A percentile compares a stretch with the other conserved stretches of the same genome.
These are phyloP conservation scores for Coilia nasus DNA, from an alignment of 2,797 vertebrate species.

Conservation along the genomic window DNA sequence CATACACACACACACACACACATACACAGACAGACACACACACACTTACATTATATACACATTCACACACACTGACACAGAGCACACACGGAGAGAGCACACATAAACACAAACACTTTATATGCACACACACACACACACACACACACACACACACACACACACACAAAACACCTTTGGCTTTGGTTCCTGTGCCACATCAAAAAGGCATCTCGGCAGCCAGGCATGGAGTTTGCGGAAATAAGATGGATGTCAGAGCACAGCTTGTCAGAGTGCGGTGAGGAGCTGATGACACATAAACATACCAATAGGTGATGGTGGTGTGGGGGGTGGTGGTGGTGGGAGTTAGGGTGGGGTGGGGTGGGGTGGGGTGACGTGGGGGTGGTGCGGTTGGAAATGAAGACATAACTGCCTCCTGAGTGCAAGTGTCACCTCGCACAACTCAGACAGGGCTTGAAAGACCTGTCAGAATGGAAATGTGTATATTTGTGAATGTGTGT, in stretches of 20 bases:
- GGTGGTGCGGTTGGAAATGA: conserved; percentile 18
- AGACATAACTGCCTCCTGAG: conserved; percentile 24
- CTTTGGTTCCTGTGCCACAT: neutral
- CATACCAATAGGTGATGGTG: neutral
- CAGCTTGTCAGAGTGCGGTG: neutral
- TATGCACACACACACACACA: conserved; percentile 7
- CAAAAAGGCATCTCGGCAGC: conserved; percentile 8
- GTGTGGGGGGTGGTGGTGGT: too few relatives aligned
- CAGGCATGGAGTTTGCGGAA: neutral
- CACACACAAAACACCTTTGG: neutral
- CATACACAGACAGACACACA: too few relatives aligned
- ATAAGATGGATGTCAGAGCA: conserved; percentile 21
- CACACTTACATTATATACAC: too few relatives aligned
- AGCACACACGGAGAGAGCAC: too few relatives aligned
- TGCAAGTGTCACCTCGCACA: conserved; percentile 7
- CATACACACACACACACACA: too few relatives aligned
- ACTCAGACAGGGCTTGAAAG: neutral
- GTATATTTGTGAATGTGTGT: conserved; percentile 47
- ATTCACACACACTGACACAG: too few relatives aligned
- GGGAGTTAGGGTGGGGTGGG: too few relatives aligned
- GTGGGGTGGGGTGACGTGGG: too few relatives aligned
- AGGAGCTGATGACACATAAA: neutral
- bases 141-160: conserved; percentile 7
- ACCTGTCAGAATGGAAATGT: conserved; percentile 30
- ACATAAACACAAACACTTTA: too few relatives aligned